Conservation (phyloP, 2,888 invertebrate species). For the Pilophorus perplexus region DNA sequence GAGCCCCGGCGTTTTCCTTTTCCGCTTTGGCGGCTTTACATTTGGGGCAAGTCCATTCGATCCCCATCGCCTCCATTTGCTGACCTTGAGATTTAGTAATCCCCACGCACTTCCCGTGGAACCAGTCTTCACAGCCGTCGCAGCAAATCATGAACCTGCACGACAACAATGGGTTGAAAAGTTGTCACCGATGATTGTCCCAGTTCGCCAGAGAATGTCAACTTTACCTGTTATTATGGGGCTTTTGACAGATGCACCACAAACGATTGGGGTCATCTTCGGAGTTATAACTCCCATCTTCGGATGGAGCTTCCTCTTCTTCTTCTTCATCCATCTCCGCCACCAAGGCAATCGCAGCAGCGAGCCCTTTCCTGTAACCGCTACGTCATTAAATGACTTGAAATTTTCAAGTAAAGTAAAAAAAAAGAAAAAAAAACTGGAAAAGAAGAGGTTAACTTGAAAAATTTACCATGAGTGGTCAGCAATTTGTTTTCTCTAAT, state of each 20-base stretch:
- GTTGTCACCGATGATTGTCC: not conserved
- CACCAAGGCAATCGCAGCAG: not conserved
- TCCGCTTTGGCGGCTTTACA: conserved; percentile 61
- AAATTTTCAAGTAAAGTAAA: not conserved
- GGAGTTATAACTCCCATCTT: conserved; percentile 65
- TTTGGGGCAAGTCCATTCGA: conserved; percentile 86
- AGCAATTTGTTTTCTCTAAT: too few relatives aligned
- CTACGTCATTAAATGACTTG: too few relatives aligned
- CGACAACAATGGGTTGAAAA: too few relatives aligned
- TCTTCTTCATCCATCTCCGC: conserved; percentile 50
- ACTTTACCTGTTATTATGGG: conserved; percentile 71
- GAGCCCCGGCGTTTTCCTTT: not conserved
- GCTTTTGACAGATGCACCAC: conserved; percentile 94
- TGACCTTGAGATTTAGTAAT: conserved; percentile 85
- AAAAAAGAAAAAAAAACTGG: too few relatives aligned
- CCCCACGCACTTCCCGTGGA: conserved; percentile 95
- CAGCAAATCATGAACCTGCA: conserved; percentile 92
- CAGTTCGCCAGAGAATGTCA: too few relatives aligned
- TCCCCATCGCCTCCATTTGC: conserved; percentile 84
- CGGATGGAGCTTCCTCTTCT: conserved; percentile 52
- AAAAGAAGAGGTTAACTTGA: too few relatives aligned
- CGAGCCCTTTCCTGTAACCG: not conserved
- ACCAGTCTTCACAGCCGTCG: conserved; percentile 95
- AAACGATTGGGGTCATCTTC: conserved; percentile 90
- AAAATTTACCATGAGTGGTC: too few relatives aligned